A percentile compares a stretch with the other conserved stretches of the same genome.
Conservation (phyloP, 2,888 invertebrate species). For the Aphrophora alni region DNA sequence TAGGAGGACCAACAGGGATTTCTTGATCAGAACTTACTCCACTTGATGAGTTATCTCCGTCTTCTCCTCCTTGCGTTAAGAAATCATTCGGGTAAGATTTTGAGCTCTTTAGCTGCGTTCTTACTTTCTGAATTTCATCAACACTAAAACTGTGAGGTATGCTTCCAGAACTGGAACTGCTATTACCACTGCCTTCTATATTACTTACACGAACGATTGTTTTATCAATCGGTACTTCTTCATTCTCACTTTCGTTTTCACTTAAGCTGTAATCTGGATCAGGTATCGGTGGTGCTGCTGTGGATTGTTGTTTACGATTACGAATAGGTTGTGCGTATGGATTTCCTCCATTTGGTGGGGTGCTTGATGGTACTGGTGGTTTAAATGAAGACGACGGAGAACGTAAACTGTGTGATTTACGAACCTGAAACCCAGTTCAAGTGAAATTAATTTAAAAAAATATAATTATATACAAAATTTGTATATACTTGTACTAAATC, state of each 20-base stretch:
- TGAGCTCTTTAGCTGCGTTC: constrained; percentile 83
- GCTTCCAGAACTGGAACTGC: constrained; percentile 72
- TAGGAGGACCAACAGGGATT: constrained; percentile 62
- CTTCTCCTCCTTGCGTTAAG: constrained; percentile 63
- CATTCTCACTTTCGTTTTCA: constrained; percentile 76
- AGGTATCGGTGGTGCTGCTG: constrained; percentile 77
- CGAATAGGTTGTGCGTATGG: constrained; percentile 67
- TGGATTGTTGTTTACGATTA: constrained; percentile 50
- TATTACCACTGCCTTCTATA: constrained; percentile 75
- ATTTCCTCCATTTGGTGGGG: constrained; percentile 54
- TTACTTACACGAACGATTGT: constrained; percentile 42
- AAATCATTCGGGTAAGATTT: constrained; percentile 88
- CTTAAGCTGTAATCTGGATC: constrained; percentile 92
- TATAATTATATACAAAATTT: too few species aligned
- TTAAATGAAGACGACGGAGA: constrained; percentile 56
- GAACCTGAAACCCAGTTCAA: constrained; percentile 58
- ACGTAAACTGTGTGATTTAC: constrained; percentile 68
- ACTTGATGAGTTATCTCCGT: constrained; percentile 87
- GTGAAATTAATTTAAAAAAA: too few species aligned
- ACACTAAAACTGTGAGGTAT: constrained; percentile 87
- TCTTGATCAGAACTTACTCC: constrained; percentile 90
- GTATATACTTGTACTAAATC: too few species aligned
- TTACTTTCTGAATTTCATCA: constrained; percentile 87
- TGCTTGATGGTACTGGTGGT: constrained; percentile 35
- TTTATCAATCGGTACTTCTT: constrained; percentile 55